phyloP scores from a whole-genome alignment of 2,888 invertebrate genomes.

The Nephrotoma guestfalica region DNA sequence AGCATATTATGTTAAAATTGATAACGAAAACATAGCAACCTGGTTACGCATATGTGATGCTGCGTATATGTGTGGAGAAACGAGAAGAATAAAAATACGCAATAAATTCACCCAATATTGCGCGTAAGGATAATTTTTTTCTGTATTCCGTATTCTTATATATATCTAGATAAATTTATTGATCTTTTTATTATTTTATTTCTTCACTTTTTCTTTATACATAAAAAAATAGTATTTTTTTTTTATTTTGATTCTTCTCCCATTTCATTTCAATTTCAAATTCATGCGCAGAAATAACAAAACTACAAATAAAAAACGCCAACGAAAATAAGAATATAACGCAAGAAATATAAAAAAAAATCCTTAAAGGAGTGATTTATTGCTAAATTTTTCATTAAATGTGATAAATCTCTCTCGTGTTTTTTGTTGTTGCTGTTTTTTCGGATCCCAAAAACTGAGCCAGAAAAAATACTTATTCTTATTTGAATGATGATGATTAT shows the following conservation, averaged over 20 bases:
- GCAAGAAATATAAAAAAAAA: neutral
- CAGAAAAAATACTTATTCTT: neutral
- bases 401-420: neutral
- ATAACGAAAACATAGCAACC: neutral
- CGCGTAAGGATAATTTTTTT: slow-evolving; percentile 1
- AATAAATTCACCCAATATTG: slow-evolving; percentile 2
- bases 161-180: slow-evolving; percentile 2
- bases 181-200: neutral
- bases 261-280: slow-evolving; percentile 3
- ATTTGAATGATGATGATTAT: slow-evolving; percentile 3
- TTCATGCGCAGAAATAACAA: slow-evolving; percentile 1
- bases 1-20: neutral
- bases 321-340: neutral
- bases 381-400: slow-evolving; percentile 4
- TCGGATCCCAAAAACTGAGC: neutral
- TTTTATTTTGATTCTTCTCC: neutral
- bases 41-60: neutral
- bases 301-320: neutral
- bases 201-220: neutral
- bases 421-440: neutral
- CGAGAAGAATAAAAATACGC: neutral
- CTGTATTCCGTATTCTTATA: neutral
- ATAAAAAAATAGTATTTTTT: neutral
- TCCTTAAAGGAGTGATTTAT: slow-evolving; percentile 4
- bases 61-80: neutral